A percentile compares a stretch with the other conserved stretches of the same genome.
Conservation (phyloP, 2,797 vertebrate genomes). For the Pteronotus mesoamericanus region DNA sequence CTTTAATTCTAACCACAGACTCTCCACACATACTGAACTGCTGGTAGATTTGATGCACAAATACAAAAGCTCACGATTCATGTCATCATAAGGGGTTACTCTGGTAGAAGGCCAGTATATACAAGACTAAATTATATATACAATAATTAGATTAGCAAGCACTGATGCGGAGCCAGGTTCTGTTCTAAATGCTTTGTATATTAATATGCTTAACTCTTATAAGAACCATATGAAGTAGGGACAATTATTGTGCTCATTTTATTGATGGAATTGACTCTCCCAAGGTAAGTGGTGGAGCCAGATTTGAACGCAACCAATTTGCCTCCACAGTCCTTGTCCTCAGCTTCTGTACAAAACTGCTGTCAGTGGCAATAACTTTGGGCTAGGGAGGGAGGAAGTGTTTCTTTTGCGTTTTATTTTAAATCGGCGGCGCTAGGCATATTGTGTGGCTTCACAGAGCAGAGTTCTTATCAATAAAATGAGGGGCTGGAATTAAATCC, state of each 20-base stretch:
- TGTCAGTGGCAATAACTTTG: neutral
- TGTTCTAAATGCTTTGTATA: neutral
- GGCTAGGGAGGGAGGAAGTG: neutral
- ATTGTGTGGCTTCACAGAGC: neutral
- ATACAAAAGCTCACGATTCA: neutral
- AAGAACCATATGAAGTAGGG: neutral
- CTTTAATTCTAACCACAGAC: neutral
- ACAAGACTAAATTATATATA: neutral
- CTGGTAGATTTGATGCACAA: neutral
- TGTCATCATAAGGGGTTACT: neutral
- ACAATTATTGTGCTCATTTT: neutral
- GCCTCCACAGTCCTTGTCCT: neutral
- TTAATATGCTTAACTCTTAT: neutral
- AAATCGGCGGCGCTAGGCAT: neutral
- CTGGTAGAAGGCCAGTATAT: neutral
- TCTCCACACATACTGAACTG: neutral
- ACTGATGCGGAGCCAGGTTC: neutral
- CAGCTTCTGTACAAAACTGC: neutral
- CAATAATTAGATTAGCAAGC: neutral
- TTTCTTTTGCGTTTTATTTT: neutral
- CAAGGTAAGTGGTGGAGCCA: neutral
- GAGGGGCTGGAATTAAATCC: neutral
- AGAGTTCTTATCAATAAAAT: conserved; percentile 7
- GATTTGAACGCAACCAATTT: neutral
- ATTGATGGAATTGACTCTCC: neutral